Conservation (phyloP, 1,140 invertebrate genomes). For the Apocrypta bakeri region DNA sequence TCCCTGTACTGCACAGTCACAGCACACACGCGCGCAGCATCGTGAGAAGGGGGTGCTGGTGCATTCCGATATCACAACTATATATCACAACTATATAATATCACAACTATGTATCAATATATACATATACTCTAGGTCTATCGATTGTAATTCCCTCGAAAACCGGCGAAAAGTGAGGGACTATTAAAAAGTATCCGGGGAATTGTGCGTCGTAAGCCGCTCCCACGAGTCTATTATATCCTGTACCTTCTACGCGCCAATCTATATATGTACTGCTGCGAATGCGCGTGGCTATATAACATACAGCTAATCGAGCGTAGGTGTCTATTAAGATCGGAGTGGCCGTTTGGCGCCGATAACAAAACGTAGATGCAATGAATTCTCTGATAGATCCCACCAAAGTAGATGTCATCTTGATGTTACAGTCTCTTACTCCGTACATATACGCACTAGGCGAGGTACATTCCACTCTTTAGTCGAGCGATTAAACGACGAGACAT, state of each 20-base stretch:
- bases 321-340: neutral
- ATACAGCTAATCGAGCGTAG: neutral
- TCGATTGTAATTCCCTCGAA: conserved; percentile 13
- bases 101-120: conserved; percentile 11
- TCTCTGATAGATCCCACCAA: too few species aligned
- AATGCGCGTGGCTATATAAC: too few species aligned
- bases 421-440: neutral
- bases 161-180: neutral
- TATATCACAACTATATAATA: conserved; percentile 32
- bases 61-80: conserved; percentile 32
- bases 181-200: conserved; percentile 40
- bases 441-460: too few species aligned
- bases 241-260: neutral
- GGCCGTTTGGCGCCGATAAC: neutral
- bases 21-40: neutral
- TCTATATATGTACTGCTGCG: too few species aligned
- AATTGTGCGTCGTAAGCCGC: neutral
- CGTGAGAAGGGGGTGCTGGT: neutral
- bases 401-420: too few species aligned
- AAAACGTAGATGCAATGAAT: too few species aligned
- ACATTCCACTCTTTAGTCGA: neutral
- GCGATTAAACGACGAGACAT: conserved; percentile 19
- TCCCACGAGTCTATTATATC: neutral
- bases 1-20: conserved; percentile 18
- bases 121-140: too few species aligned